phyloP scores from a whole-genome alignment of 2,797 vertebrate genomes.

The Enoplosus armatus region DNA sequence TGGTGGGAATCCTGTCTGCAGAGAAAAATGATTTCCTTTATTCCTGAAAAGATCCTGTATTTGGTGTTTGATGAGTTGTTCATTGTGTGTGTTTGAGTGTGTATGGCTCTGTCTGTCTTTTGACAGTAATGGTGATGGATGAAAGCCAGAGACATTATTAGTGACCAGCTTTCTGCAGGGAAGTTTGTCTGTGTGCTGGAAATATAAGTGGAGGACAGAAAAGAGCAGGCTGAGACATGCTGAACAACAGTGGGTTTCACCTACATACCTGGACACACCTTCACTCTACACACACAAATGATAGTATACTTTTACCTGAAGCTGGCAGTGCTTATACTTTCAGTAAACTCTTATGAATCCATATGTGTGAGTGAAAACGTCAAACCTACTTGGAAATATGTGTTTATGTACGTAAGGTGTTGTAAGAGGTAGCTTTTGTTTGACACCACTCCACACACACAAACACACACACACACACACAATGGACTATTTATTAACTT shows the following conservation, averaged over 20 bases:
- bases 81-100: background rate
- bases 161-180: slow-evolving; percentile 33
- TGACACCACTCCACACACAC: too few species aligned
- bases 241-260: slow-evolving; percentile 36
- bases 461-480: too few species aligned
- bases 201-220: slow-evolving; percentile 9
- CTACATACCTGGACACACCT: slow-evolving; percentile 54
- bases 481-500: background rate
- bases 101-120: slow-evolving; percentile 17
- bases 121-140: slow-evolving; percentile 56
- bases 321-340: background rate
- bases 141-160: slow-evolving; percentile 45
- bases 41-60: background rate
- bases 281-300: background rate
- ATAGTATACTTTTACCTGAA: background rate
- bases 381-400: too few species aligned
- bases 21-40: background rate
- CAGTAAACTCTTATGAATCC: background rate
- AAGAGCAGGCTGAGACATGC: slow-evolving; percentile 54
- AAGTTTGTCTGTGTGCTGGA: slow-evolving; percentile 42
- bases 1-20: background rate
- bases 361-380: too few species aligned
- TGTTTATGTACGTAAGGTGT: too few species aligned
- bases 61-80: background rate
- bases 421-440: too few species aligned